A percentile compares a stretch with the other conserved stretches of the same genome.
phyloP scores from a whole-genome alignment of 2,888 invertebrate genomes.

The Aspidiotus rigidus region DNA sequence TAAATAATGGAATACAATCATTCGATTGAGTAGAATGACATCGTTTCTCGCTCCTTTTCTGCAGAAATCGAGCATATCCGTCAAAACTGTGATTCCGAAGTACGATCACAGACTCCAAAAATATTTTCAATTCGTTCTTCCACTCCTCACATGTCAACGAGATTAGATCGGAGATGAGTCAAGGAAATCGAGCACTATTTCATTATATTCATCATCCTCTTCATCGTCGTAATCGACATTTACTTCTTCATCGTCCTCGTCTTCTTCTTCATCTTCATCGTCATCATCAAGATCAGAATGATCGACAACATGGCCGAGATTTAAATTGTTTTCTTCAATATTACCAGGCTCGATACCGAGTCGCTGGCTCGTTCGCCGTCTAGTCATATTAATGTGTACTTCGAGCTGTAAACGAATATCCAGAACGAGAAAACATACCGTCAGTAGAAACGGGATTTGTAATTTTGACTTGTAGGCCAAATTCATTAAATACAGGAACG shows the following conservation, averaged over 20 bases:
- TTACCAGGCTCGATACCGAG: slow-evolving; percentile 7
- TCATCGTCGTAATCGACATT: slow-evolving; percentile 8
- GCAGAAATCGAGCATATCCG: too few species aligned
- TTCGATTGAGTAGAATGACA: too few species aligned
- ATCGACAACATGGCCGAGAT: background rate
- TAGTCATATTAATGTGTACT: slow-evolving; percentile 22
- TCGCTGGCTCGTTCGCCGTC: slow-evolving; percentile 11
- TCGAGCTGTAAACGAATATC: slow-evolving; percentile 24
- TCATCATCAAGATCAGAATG: slow-evolving; percentile 1
- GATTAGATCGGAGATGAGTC: too few species aligned
- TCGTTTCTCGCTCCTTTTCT: too few species aligned
- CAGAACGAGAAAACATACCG: slow-evolving; percentile 19
- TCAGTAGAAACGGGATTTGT: slow-evolving; percentile 22
- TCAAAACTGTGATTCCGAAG: too few species aligned
- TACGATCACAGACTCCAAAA: too few species aligned
- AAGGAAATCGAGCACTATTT: background rate
- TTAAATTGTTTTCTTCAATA: slow-evolving; percentile 5
- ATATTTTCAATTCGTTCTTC: too few species aligned
- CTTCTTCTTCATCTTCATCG: slow-evolving; percentile 16
- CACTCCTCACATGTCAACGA: too few species aligned
- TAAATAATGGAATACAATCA: too few species aligned
- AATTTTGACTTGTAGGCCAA: slow-evolving; percentile 25
- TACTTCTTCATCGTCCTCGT: slow-evolving; percentile 7
- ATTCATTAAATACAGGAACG: slow-evolving; percentile 27
- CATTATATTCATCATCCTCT: slow-evolving; percentile 5